Evolutionary conservation across 2,797 vertebrate genomes (phyloP), one percentile per base, ranked within the genome.

Genomic region (Danio aesculapii): DNA sequence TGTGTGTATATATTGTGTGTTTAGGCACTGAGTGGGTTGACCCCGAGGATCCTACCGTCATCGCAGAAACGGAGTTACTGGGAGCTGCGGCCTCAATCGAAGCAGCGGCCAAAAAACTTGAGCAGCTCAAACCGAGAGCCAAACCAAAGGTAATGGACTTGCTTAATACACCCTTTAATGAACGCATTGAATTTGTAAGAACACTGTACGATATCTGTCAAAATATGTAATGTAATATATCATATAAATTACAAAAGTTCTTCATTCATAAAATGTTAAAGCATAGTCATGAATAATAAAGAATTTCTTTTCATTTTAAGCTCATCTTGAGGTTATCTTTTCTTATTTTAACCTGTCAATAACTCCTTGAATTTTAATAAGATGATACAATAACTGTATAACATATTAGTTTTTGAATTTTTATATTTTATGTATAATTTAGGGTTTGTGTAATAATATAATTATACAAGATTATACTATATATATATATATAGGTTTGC

Each of bases 51-150:
- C 97, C 97, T 64, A 99, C 97, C 3, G 95, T 98, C 86, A 96
- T 98, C 46, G 97, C 98, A 0, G 98, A 99, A 92, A 97, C 95
- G 0, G 98, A 99, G 90, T 93, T 99, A 0, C 89, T 99, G 83
- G 97, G 97, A 84, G 98, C 98, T 14, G 98, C 97, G 10, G 97
- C 98, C 2, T 99, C 97, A 79, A 99, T 99, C 78, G 98, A 99
- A 92, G 98, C 97, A 44, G 98, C 98, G 17, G 98, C 97, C 84
- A 99, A 99, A 94, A 99, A 99, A 92, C 92, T 99, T 81, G 98
- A 99, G 90, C 97, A 99, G 86, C 95, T 99, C 87, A 99, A 96
- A 89, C 98, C 97, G 50, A 93, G 98, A 91, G 97, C 97, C 87
- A 99, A 99, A 85, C 98, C 97, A 19, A 99, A 96, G 96, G 98